Percentiles rank a stretch among this genome's conserved stretches.
These are phyloP conservation scores for Lepisosteus osseus DNA, from an alignment of 2,113 vertebrate genomes.

Conservation along the genomic window DNA sequence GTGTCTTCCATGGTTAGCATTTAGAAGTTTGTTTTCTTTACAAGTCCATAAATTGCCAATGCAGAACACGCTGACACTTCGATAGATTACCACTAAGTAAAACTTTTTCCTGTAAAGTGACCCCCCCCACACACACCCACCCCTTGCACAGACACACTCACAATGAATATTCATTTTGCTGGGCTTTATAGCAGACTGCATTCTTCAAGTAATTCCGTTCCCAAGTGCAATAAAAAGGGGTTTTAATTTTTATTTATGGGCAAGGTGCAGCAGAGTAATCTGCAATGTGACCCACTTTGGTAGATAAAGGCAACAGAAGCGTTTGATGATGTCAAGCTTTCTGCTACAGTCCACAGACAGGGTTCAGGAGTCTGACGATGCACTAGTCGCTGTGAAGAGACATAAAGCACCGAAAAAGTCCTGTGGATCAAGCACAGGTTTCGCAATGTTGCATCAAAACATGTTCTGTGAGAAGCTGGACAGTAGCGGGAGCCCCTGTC, in stretches of 20 bases:
- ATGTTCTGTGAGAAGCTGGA: no score
- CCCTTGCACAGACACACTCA: neutral
- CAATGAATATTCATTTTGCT: conserved; percentile 44
- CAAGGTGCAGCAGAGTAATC: neutral
- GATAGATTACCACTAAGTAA: conserved; percentile 14
- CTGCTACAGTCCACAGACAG: no score
- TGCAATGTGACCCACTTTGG: neutral
- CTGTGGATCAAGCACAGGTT: no score
- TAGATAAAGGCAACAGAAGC: no score
- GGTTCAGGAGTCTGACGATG: no score
- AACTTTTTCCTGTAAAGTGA: conserved; percentile 32
- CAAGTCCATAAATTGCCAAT: conserved; percentile 49
- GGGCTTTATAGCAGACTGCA: conserved; percentile 43
- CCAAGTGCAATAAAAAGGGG: conserved; percentile 36
- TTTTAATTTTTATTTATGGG: conserved; percentile 22
- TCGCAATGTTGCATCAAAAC: no score
- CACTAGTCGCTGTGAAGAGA: no score
- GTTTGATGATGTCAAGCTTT: no score
- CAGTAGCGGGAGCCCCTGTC: no score
- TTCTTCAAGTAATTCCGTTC: conserved; percentile 48
- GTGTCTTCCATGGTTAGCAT: conserved; percentile 49
- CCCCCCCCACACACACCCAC: conserved; percentile 11
- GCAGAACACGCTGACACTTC: neutral
- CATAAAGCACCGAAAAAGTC: no score
- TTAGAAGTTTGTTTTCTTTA: conserved; percentile 52